These are phyloP conservation scores for Phoebastria nigripes DNA, from an alignment of 2,797 vertebrate genomes.

Conservation along the genomic window DNA sequence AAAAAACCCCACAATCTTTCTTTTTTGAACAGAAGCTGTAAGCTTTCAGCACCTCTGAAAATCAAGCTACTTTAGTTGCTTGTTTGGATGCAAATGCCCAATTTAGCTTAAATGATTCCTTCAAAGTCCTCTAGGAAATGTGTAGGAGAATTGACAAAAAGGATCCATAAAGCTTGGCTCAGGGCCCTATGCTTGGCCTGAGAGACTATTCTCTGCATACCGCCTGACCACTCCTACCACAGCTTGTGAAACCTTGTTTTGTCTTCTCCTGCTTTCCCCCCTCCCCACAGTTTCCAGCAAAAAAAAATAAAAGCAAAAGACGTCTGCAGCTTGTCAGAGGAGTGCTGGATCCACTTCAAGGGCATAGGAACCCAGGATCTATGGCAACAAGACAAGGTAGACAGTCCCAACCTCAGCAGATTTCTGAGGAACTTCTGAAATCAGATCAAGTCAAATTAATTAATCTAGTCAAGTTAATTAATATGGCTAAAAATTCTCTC, in stretches of 20 bases:
- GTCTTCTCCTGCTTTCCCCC: not conserved
- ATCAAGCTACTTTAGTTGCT: slow-evolving; percentile 9
- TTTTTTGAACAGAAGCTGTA: slow-evolving; percentile 3
- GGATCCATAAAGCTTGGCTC: slow-evolving; percentile 14
- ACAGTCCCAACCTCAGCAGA: not conserved
- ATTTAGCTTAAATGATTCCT: slow-evolving; percentile 38
- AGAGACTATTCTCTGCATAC: not conserved
- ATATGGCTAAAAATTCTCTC: not conserved
- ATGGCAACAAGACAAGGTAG: not conserved
- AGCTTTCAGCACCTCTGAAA: slow-evolving; percentile 28
- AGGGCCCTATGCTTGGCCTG: not conserved
- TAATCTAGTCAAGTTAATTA: slow-evolving; percentile 10
- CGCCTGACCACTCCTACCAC: not conserved
- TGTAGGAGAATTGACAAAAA: slow-evolving; percentile 31
- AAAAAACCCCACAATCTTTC: not conserved
- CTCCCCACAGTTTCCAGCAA: not conserved
- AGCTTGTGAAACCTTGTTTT: not conserved
- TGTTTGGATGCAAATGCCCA: slow-evolving; percentile 10
- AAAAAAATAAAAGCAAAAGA: not conserved
- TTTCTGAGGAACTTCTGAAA: slow-evolving; percentile 12
- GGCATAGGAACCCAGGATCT: not conserved
- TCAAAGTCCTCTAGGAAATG: slow-evolving; percentile 18
- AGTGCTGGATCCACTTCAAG: slow-evolving; percentile 1
- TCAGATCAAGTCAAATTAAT: slow-evolving; percentile 16
- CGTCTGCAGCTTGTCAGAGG: not conserved